A percentile compares a stretch with the other conserved stretches of the same genome.
These are phyloP conservation scores for Siniperca obscura DNA, from an alignment of 2,797 vertebrate genomes.

Conservation along the genomic window DNA sequence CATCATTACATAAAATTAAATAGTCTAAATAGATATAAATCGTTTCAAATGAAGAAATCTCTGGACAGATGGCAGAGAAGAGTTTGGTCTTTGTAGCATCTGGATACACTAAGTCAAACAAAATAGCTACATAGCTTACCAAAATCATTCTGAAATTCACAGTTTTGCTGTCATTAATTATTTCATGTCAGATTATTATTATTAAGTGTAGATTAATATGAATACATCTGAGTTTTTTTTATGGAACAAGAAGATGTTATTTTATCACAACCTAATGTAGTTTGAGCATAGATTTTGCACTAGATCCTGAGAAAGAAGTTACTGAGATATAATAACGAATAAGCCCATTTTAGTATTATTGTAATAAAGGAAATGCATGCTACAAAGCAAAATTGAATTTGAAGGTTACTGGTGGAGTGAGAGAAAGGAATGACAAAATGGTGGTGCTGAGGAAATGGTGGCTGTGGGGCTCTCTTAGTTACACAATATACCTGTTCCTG, in stretches of 20 bases:
- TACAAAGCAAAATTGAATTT: background rate
- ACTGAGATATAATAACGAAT: background rate
- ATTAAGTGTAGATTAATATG: background rate
- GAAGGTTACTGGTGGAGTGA: background rate
- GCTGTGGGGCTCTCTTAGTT: background rate
- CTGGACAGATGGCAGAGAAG: background rate
- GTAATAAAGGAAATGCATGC: background rate
- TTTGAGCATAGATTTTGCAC: background rate
- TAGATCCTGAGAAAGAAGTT: background rate
- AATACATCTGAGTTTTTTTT: background rate
- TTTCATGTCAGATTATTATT: background rate
- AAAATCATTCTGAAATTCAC: background rate
- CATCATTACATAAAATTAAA: background rate
- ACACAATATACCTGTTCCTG: background rate
- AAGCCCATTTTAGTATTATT: background rate
- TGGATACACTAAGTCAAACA: background rate
- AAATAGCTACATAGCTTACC: background rate
- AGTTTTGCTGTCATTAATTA: conserved; percentile 3
- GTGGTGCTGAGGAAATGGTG: conserved; percentile 27
- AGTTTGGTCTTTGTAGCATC: background rate
- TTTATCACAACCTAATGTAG: background rate
- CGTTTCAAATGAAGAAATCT: background rate
- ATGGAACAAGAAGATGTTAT: background rate
- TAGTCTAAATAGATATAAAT: background rate
- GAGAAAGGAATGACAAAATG: conserved; percentile 22